A percentile compares a stretch with the other conserved stretches of the same genome.
These are phyloP conservation scores for Drosophila greeni DNA, from an alignment of 2,888 invertebrate species.

Conservation along the genomic window DNA sequence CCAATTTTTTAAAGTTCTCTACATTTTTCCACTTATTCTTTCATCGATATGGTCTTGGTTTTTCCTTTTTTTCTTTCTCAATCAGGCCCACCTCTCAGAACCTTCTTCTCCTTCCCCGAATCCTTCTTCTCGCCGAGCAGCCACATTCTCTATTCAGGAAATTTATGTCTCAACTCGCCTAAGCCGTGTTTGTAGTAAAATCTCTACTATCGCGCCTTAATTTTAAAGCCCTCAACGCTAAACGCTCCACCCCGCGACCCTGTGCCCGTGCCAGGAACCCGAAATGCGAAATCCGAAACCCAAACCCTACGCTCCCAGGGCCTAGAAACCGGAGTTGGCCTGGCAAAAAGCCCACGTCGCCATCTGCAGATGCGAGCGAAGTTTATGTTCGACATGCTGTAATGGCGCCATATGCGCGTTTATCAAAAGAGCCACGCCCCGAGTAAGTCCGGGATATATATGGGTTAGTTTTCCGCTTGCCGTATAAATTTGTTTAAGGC, in stretches of 20 bases:
- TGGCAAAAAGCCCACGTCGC: conserved; percentile 14
- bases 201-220: conserved; percentile 49
- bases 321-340: conserved; percentile 1
- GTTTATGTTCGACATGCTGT: conserved; percentile 71
- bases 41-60: neutral
- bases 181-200: conserved; percentile 52
- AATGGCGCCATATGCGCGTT: conserved; percentile 68
- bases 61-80: neutral
- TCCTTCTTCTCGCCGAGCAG: neutral
- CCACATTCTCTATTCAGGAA: conserved; percentile 16
- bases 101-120: neutral
- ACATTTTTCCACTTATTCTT: too few relatives aligned
- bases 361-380: conserved; percentile 56
- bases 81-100: neutral
- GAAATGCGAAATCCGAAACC: neutral
- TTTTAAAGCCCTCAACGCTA: conserved; percentile 60
- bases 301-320: neutral
- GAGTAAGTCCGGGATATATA: conserved; percentile 40
- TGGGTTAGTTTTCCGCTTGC: conserved; percentile 66
- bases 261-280: neutral
- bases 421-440: conserved; percentile 58
- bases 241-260: conserved; percentile 34
- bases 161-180: conserved; percentile 32
- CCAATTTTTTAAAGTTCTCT: neutral
- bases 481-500: conserved; percentile 72